A percentile compares a stretch with the other conserved stretches of the same genome.
Evolutionary conservation across 1,140 invertebrate species (phyloP).

Genomic region (Rhopalosiphum padi): DNA sequence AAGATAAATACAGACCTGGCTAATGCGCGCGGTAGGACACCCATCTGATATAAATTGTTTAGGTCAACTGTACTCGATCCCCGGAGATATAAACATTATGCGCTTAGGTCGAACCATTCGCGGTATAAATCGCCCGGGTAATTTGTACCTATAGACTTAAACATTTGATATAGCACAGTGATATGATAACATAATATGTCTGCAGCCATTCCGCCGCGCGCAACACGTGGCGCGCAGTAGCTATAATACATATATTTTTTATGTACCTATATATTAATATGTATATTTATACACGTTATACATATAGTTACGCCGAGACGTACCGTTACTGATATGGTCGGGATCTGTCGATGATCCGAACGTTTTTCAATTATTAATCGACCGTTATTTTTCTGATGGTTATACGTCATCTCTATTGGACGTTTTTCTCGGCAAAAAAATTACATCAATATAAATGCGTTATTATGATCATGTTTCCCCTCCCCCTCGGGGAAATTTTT

Average conservation of each 20-base stretch:
- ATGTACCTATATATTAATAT: background rate
- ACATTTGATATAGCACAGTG: background rate
- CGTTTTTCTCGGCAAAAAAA: background rate
- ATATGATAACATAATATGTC: background rate
- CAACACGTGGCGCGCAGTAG: background rate
- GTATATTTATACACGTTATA: too few relatives aligned
- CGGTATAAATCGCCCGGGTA: background rate
- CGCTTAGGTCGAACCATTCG: background rate
- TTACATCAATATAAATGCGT: background rate
- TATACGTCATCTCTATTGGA: background rate
- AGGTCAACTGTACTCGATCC: background rate
- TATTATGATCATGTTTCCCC: background rate
- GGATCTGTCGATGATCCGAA: background rate
- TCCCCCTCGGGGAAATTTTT: background rate
- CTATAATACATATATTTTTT: background rate
- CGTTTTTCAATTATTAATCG: background rate
- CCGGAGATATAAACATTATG: background rate
- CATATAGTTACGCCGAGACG: background rate
- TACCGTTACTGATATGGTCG: background rate
- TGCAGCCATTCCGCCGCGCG: background rate
- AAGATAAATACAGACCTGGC: constrained; percentile 7
- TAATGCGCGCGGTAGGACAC: constrained; percentile 12
- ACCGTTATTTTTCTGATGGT: background rate
- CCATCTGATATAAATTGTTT: constrained; percentile 46
- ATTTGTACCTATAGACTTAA: background rate